A percentile compares a stretch with the other conserved stretches of the same genome.
Evolutionary conservation across 2,113 vertebrate genomes (phyloP).

Genomic region (Leptosomus discolor): DNA sequence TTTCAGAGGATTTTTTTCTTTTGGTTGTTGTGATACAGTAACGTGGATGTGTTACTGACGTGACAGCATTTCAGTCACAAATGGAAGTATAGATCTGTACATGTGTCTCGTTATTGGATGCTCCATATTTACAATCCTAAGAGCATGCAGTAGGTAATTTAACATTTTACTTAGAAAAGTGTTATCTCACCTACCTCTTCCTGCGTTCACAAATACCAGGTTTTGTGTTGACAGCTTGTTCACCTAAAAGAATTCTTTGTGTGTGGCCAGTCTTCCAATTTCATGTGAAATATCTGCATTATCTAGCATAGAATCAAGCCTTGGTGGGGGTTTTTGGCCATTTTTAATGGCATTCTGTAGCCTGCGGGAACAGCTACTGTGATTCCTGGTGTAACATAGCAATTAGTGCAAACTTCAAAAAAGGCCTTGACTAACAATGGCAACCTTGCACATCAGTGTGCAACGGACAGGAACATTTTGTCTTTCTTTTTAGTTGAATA

Average conservation of each 20-base stretch:
- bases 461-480: not conserved
- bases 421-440: not conserved
- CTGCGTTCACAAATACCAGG: not conserved
- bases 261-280: not conserved
- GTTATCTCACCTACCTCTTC: not conserved
- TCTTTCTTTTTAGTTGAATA: not conserved
- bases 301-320: not conserved
- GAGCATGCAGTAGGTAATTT: not conserved
- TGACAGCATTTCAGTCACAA: not conserved
- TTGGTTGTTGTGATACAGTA: not conserved
- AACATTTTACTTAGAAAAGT: not conserved
- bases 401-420: not conserved
- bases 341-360: not conserved
- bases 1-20: not conserved
- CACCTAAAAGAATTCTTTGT: not conserved
- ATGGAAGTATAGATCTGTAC: not conserved
- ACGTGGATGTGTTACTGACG: not conserved
- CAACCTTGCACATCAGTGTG: not conserved
- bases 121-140: not conserved
- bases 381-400: not conserved
- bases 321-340: not conserved
- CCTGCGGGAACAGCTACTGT: not conserved
- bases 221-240: not conserved
- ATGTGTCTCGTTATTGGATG: not conserved
- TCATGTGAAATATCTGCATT: not conserved